Percentiles rank a stretch among this genome's conserved stretches.
Conservation (phyloP, 2,797 vertebrate genomes). For the Ambastaia sidthimunki region DNA sequence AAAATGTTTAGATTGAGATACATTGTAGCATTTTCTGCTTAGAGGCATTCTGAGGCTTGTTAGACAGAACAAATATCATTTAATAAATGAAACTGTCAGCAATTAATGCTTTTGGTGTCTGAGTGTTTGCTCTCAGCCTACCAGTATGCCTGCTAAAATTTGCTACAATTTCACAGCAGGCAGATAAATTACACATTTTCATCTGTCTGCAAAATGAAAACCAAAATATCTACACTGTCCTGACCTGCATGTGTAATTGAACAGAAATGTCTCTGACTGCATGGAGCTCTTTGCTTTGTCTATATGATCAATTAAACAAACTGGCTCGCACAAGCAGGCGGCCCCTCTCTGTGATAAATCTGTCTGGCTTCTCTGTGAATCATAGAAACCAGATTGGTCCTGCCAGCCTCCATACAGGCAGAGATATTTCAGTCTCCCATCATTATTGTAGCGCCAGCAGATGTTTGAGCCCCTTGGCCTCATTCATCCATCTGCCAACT, state of each 20-base stretch:
- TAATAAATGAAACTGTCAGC: not conserved
- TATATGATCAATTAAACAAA: conserved; percentile 16
- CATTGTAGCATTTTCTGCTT: not conserved
- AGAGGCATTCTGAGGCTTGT: not conserved
- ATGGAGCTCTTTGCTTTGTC: not conserved
- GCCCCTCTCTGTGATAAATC: conserved; percentile 48
- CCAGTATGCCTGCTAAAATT: not conserved
- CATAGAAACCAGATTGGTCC: conserved; percentile 61
- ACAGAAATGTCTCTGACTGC: not conserved
- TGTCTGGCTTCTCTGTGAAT: conserved; percentile 48
- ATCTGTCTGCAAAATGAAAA: not conserved
- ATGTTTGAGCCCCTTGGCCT: conserved; percentile 55
- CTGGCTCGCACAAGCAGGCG: conserved; percentile 21
- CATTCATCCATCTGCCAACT: conserved; percentile 49
- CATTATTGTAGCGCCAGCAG: conserved; percentile 51
- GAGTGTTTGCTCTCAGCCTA: not conserved
- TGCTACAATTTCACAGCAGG: not conserved
- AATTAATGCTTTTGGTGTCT: not conserved
- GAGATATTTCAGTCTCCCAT: conserved; percentile 59
- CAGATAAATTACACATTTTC: conserved; percentile 8
- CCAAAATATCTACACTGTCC: not conserved
- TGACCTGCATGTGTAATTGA: not conserved
- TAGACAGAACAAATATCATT: conserved; percentile 3
- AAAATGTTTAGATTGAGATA: too few relatives aligned
- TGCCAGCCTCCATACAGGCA: conserved; percentile 60